These are phyloP conservation scores for Siderastrea siderea DNA, from an alignment of 92 coral and sea anemone species.

Conservation along the genomic window DNA sequence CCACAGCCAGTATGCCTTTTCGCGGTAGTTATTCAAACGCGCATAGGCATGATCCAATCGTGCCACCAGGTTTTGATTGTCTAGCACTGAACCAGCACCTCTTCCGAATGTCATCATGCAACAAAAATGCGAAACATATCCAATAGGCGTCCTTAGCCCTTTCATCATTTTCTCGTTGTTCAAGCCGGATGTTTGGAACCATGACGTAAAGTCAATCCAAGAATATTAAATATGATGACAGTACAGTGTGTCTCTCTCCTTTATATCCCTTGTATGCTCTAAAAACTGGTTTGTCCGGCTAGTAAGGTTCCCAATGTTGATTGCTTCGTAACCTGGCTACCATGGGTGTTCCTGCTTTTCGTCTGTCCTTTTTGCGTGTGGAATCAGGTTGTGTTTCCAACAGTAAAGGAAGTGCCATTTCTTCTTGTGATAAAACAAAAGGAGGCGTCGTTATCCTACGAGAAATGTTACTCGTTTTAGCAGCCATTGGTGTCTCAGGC, in stretches of 20 bases:
- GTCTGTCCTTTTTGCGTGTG: neutral
- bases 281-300: neutral
- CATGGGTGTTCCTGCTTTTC: constrained; percentile 24
- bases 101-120: neutral
- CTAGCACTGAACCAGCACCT: neutral
- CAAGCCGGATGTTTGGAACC: neutral
- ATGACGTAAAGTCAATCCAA: neutral
- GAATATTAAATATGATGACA: neutral
- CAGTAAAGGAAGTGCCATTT: neutral
- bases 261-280: neutral
- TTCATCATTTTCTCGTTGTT: neutral
- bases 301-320: constrained; percentile 38
- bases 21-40: neutral
- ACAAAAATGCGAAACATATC: neutral
- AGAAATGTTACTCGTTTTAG: neutral
- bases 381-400: neutral
- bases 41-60: neutral
- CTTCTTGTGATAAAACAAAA: neutral
- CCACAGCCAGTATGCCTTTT: constrained; percentile 24
- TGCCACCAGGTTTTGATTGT: neutral
- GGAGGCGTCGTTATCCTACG: neutral
- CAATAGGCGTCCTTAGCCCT: neutral
- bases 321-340: constrained; percentile 26
- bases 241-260: neutral
- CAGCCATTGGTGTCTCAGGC: neutral